Evolutionary conservation across 2,113 vertebrate species (phyloP).

Genomic region (Corythornis cristatus): DNA sequence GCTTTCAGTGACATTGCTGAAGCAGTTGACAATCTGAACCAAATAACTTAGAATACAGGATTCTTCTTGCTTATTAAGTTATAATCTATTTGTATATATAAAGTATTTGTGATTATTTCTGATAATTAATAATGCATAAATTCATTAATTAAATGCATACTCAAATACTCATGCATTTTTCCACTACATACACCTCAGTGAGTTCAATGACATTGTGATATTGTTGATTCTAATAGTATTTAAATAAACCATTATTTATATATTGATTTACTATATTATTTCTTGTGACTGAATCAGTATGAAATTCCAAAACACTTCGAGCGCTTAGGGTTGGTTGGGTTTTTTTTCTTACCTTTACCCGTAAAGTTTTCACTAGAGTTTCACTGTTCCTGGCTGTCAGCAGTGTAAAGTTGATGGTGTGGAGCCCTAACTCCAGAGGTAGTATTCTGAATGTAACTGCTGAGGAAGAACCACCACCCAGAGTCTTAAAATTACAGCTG

Average conservation of each 20-base stretch:
- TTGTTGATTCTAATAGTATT: background rate
- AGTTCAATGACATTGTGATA: background rate
- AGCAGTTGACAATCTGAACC: background rate
- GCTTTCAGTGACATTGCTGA: background rate
- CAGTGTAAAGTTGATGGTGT: slow-evolving; percentile 86
- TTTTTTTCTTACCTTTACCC: slow-evolving; percentile 84
- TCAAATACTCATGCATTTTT: background rate
- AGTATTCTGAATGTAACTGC: slow-evolving; percentile 81
- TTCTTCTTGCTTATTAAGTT: background rate
- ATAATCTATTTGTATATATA: background rate
- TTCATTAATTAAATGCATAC: no score
- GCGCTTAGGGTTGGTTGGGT: no score
- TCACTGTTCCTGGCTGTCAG: slow-evolving; percentile 50
- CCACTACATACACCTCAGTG: background rate
- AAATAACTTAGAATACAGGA: background rate
- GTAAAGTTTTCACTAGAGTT: slow-evolving; percentile 82
- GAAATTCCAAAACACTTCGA: background rate
- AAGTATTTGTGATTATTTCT: background rate
- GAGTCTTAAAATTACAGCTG: background rate
- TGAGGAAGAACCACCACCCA: slow-evolving; percentile 61
- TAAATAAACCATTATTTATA: background rate
- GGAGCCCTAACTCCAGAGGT: slow-evolving; percentile 84
- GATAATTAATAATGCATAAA: no score
- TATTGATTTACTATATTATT: background rate
- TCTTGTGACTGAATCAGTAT: background rate